Percentiles rank a stretch among this genome's conserved stretches.
phyloP scores from a whole-genome alignment of 2,113 vertebrate species.

The Montifringilla adamsi region DNA sequence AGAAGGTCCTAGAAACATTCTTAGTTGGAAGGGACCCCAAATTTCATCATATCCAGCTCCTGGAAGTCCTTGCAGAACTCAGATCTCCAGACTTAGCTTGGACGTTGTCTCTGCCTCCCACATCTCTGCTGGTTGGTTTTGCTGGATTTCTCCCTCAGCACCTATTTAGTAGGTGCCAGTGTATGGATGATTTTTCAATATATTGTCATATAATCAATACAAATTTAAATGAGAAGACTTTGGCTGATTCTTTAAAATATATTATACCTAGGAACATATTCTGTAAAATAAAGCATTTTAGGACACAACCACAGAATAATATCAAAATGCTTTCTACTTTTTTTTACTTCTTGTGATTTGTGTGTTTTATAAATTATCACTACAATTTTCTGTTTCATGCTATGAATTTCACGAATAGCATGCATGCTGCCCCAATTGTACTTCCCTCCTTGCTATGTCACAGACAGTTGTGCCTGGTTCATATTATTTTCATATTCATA shows the following conservation, averaged over 20 bases:
- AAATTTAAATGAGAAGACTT: slow-evolving; percentile 9
- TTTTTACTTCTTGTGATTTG: neutral
- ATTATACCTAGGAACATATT: neutral
- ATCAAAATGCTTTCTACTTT: neutral
- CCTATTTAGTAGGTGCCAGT: neutral
- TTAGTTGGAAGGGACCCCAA: neutral
- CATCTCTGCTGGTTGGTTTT: neutral
- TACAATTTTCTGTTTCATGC: neutral
- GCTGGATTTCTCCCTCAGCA: neutral
- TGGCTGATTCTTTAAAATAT: neutral
- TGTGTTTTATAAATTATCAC: neutral
- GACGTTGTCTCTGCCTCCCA: neutral
- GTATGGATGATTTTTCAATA: neutral
- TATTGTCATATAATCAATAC: neutral
- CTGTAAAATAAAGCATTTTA: neutral
- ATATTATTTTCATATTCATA: neutral
- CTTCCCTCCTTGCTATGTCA: neutral
- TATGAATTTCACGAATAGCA: neutral
- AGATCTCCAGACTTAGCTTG: neutral
- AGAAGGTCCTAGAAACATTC: neutral
- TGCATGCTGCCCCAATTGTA: neutral
- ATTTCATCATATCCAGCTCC: neutral
- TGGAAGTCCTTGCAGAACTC: neutral
- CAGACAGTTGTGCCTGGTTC: neutral
- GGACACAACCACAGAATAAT: neutral